Evolutionary conservation across 2,888 invertebrate genomes (phyloP).

Genomic region (Agriopis leucophaearia): DNA sequence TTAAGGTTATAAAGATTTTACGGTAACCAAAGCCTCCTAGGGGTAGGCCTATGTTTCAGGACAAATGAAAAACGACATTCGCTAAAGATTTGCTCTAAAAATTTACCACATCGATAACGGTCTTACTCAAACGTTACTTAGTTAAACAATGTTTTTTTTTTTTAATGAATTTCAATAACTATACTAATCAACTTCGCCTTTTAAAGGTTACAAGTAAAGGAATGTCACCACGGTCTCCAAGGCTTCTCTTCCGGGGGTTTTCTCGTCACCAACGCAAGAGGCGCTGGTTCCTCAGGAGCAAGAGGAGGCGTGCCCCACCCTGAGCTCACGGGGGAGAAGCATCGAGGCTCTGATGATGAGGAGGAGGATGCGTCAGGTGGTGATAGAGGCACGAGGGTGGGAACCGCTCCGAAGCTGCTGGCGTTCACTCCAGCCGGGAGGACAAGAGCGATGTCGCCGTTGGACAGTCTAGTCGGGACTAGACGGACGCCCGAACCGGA

Average conservation of each 20-base stretch:
- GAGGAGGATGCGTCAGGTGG: constrained; percentile 91
- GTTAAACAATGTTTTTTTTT: too few relatives aligned
- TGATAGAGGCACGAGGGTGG: constrained; percentile 91
- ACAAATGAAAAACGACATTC: not conserved
- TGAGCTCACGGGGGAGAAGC: constrained; percentile 87
- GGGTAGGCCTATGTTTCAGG: not conserved
- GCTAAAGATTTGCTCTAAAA: not conserved
- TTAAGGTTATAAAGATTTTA: not conserved
- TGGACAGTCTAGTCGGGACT: constrained; percentile 92
- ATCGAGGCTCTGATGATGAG: constrained; percentile 87
- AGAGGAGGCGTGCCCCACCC: constrained; percentile 81
- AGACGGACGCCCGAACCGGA: constrained; percentile 90
- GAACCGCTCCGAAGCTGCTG: constrained; percentile 84
- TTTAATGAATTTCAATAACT: constrained; percentile 4
- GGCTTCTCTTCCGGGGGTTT: constrained; percentile 89
- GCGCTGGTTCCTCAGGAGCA: constrained; percentile 77
- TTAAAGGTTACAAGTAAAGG: constrained; percentile 43
- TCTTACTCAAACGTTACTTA: too few relatives aligned
- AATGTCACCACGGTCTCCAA: constrained; percentile 93
- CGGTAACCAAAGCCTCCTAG: not conserved
- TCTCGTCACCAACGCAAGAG: constrained; percentile 92
- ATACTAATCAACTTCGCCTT: not conserved
- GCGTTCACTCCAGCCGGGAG: constrained; percentile 89
- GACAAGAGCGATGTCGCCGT: constrained; percentile 93
- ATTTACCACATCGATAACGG: not conserved